These are phyloP conservation scores for Phenganax marumi DNA, from an alignment of 92 coral and sea anemone genomes.

Conservation along the genomic window DNA sequence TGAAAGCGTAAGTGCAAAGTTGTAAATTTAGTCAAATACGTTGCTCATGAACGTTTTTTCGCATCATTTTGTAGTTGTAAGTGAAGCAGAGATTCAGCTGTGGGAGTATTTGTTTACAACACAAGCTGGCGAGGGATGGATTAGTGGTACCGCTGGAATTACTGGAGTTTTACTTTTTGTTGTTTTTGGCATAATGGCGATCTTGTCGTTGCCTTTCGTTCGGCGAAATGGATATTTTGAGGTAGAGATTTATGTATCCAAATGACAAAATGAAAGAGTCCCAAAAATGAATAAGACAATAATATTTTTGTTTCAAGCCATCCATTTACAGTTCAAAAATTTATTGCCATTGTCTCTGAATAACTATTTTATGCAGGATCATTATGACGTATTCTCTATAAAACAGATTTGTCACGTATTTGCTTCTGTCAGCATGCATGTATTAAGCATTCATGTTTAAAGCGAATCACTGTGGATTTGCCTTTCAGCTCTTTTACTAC, in stretches of 20 bases:
- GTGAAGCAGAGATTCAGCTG: neutral
- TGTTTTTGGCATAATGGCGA: constrained; percentile 16
- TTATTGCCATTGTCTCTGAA: neutral
- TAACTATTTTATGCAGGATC: neutral
- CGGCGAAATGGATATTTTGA: constrained; percentile 32
- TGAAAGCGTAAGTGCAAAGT: neutral
- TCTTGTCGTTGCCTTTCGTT: constrained; percentile 17
- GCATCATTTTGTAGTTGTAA: constrained; percentile 10
- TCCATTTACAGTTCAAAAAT: no score
- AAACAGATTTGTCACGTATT: no score
- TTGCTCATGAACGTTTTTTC: neutral
- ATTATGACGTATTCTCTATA: no score
- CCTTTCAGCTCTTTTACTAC: constrained; percentile 16
- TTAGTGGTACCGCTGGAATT: constrained; percentile 24
- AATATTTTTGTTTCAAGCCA: no score
- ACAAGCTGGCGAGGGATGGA: constrained; percentile 27
- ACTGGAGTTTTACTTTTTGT: constrained; percentile 33
- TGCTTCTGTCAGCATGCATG: neutral
- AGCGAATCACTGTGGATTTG: no score
- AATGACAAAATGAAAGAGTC: no score
- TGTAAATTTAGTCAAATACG: neutral
- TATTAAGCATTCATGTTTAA: neutral
- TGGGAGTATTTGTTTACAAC: constrained; percentile 37
- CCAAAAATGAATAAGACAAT: no score
- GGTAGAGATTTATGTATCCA: neutral